A percentile compares a stretch with the other conserved stretches of the same genome.
phyloP scores from a whole-genome alignment of 2,797 vertebrate genomes.

The Catharus ustulatus region DNA sequence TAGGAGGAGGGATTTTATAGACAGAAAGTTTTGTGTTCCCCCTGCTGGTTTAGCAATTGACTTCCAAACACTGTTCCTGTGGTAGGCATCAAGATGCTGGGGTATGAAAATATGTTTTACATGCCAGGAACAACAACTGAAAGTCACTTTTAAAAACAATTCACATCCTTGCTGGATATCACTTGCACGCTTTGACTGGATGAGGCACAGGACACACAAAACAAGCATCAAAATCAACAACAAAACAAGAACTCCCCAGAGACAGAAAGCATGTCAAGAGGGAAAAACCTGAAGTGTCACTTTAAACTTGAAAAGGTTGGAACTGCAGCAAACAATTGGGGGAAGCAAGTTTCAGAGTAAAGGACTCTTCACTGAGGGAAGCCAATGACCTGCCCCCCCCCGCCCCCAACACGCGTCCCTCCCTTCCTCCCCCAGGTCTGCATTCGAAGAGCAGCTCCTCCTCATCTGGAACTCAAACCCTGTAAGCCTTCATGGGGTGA shows the following conservation, averaged over 20 bases:
- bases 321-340: constrained; percentile 46
- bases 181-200: not conserved
- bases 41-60: constrained; percentile 70
- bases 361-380: constrained; percentile 57
- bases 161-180: not conserved
- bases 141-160: not conserved
- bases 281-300: constrained; percentile 44
- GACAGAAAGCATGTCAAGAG: not conserved
- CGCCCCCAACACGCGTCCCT: not conserved
- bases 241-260: not conserved
- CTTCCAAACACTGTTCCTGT: constrained; percentile 46
- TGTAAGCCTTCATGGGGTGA: not conserved
- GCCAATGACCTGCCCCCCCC: constrained; percentile 3
- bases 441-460: not conserved
- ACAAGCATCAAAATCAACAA: not conserved
- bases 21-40: constrained; percentile 65
- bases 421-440: constrained; percentile 29
- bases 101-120: not conserved
- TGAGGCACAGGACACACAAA: not conserved
- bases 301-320: constrained; percentile 50
- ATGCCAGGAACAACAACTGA: not conserved
- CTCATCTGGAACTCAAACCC: not conserved
- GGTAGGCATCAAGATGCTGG: not conserved
- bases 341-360: constrained; percentile 54
- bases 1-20: not conserved